Evolutionary conservation across 1,140 invertebrate genomes (phyloP), one percentile per base, ranked within the genome.

Genomic region (Artemia franciscana): DNA sequence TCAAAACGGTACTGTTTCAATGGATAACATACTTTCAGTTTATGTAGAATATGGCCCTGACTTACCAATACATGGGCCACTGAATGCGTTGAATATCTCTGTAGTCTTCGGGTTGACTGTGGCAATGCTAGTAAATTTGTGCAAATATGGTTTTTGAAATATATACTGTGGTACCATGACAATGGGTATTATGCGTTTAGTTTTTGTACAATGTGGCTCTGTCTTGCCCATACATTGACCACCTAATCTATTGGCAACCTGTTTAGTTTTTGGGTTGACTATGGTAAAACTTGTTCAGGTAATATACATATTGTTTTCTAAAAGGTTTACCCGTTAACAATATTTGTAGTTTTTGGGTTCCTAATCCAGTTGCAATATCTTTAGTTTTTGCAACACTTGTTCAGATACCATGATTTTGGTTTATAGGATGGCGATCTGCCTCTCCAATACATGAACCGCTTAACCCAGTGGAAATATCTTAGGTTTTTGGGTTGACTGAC

Each of bases 21-120:
- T 66, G 26, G 66, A 64, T 3, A 64, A 66, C n/a, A n/a, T n/a
- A n/a, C 76, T 92, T 30, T 78, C 94, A 63, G 85, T 91, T 0
- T 76, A 88, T 59, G 79, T 95, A 63, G 91, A 88, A 39, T 86
- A 88, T 67, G 86, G 84, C 0, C 82, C 87, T 18, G 82, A 57
- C 79, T 80, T 69, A 70, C 80, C 58, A 23, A 70, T 57, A 65
- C 69, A 68, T 21, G 72, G 71, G 62, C 68, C 68, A 26, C 75
- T 77, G 3, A 74, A 72, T 24, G 73, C 85, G 24, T 80, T 88
- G 1, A 82, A 87, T 64, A 89, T 93, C 65, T 82, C 86, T 23
- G 78, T 95, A 56, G 81, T 84, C 62, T 94, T 94, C 73, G 91
- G 91, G 60, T 78, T 95, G 15, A 79, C 83, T n/a, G 87, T 93